A percentile compares a stretch with the other conserved stretches of the same genome.
These are phyloP conservation scores for Mastigias papua DNA, from an alignment of 30 jellyfish, hydroid and myxozoan genomes.

Conservation along the genomic window DNA sequence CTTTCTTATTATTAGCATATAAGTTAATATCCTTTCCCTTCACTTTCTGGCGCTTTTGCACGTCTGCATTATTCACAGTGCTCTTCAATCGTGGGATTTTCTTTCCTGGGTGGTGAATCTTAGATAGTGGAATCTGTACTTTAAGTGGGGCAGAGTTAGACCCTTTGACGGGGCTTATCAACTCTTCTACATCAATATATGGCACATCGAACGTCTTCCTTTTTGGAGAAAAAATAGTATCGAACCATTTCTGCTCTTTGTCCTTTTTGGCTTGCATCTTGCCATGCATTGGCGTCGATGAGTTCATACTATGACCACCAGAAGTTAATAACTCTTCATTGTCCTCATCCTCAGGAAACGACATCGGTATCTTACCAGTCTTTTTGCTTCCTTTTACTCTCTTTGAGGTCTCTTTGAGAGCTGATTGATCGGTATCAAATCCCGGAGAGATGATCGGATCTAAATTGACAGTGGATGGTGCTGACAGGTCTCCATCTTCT, in stretches of 20 bases:
- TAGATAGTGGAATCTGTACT: constrained; percentile 37
- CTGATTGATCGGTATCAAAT: constrained; percentile 17
- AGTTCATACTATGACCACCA: constrained; percentile 2
- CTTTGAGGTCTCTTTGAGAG: background rate
- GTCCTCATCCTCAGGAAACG: background rate
- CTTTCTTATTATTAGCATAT: background rate
- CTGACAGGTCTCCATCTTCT: background rate
- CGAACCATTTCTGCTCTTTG: constrained; percentile 59
- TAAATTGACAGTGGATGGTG: constrained; percentile 28
- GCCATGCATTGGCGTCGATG: constrained; percentile 35
- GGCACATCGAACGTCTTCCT: constrained; percentile 49
- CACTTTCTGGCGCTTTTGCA: constrained; percentile 16
- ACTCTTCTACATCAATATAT: constrained; percentile 46
- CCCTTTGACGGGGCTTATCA: constrained; percentile 11
- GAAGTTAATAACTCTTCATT: background rate
- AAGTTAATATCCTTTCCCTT: constrained; percentile 9
- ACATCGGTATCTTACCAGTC: background rate
- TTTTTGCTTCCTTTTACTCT: background rate
- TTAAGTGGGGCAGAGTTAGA: constrained; percentile 23
- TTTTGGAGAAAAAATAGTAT: constrained; percentile 28
- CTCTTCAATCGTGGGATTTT: background rate
- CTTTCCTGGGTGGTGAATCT: constrained; percentile 28
- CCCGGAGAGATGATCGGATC: constrained; percentile 18
- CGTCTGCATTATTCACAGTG: background rate
- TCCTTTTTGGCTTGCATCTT: constrained; percentile 50